Base-by-base conservation (phyloP, 2,113 vertebrate genomes). In the Cynocephalus volans region DNA sequence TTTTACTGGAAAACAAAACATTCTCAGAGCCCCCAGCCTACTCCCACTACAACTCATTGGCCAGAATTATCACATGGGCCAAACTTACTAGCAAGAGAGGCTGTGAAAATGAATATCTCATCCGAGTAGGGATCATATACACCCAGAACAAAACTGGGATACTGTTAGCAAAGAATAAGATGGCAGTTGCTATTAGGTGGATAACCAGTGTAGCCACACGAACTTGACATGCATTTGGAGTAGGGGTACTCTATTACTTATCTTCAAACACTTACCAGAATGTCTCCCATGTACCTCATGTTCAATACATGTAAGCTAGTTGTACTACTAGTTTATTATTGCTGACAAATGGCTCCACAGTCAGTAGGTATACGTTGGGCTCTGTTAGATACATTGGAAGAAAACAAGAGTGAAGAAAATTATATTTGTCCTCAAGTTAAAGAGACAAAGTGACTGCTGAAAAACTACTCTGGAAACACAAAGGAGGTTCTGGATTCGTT, bases 361-460 rank as follows among this genome's bases (percentile, higher is more conserved):
- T 81, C 87, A 81, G 1, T 60, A 95, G 88, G n/a, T 33, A 70
- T 76, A 60, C 54, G 33, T 36, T 3, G 3, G 82, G 48, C 72
- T 92, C 21, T 0, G 0, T 70, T 65, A 45, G 23, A 48, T 93
- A n/a, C 19, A 54, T 1, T 50, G 33, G 54, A 75, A 67, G 50
- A 65, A 72, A 88, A 93, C 33, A 75, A 19, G 31, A 85, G 15
- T n/a, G 26, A 93, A 85, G 28, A 23, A 86, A 90, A 48, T 36
- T 58, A 5, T 31, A 36, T 52, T 87, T 95, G 77, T 95, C 45
- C 10, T 84, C 77, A 90, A 86, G 54, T 83, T 60, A 70, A 45
- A 89, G 48, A 73, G 19, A 85, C 8, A n/a, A 88, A 95, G 41
- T 60, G 17, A 70, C 9, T 56, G 10, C 56, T 84, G 64, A 21